Evolutionary conservation across 2,113 vertebrate genomes (phyloP), one percentile per base, ranked within the genome.

Genomic region (Xiphophorus maculatus): DNA sequence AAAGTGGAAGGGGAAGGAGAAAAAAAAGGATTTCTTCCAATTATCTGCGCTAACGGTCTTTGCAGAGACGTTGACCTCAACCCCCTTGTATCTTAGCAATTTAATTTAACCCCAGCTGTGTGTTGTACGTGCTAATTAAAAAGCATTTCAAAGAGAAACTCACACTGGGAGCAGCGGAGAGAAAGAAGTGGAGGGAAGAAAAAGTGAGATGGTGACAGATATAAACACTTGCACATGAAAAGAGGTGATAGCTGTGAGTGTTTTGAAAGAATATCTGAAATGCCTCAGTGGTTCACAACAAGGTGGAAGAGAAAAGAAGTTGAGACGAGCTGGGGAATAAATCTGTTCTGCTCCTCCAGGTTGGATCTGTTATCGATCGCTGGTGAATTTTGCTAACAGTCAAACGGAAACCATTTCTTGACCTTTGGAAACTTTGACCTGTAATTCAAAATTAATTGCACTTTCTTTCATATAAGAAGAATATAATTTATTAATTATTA

Each of bases 21-120:
- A 73, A 19, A 35, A 72, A 60, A 79, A 66, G 40, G 32, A 62
- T 81, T 74, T 84, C 85, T 85, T 61, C 90, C 85, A 94, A 94
- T 94, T 94, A 94, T 93, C 90, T 90, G 81, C 63, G 85, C 82
- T 87, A 91, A 88, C 85, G 75, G 88, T 91, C 89, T 91, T 89
- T 83, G 87, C 85, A 42, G 78, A 92, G 88, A 89, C 72, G 74
- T 89, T 94, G 94, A 94, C 94, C 93, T 91, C 88, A 28, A 91
- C 92, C 93, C 87, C 74, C 82, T 73, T 84, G 90, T 88, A 91
- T 91, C 90, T 87, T 66, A 79, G 92, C 92, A 91, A 93, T 94
- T 93, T 93, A 92, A 90, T 94, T 92, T 93, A 93, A 94, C 93
- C 93, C 81, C 10, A 68, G 82, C 82, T 81, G 88, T 66, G 85